A percentile compares a stretch with the other conserved stretches of the same genome.
Conservation (phyloP, 1,140 invertebrate species). For the Drepana arcuata region DNA sequence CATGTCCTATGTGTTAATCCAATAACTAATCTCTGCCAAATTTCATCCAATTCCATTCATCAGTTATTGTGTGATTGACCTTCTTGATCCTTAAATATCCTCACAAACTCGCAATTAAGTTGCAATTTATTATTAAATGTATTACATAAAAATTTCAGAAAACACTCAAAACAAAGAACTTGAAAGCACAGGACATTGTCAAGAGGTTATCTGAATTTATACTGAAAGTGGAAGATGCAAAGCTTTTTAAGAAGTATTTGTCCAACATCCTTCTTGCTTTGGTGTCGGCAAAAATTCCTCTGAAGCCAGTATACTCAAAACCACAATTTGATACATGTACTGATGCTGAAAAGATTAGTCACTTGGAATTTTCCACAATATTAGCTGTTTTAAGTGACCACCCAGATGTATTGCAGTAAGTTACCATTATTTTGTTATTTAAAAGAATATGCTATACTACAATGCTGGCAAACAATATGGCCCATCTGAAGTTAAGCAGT, state of each 20-base stretch:
- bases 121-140: too few relatives aligned
- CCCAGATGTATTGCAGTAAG: conserved; percentile 72
- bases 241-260: conserved; percentile 44
- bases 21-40: too few relatives aligned
- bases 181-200: conserved; percentile 28
- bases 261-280: conserved; percentile 47
- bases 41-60: too few relatives aligned
- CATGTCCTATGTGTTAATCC: too few relatives aligned
- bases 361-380: conserved; percentile 49
- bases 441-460: too few relatives aligned
- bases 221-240: conserved; percentile 43
- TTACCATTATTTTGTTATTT: too few relatives aligned
- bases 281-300: conserved; percentile 41
- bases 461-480: too few relatives aligned
- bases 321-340: conserved; percentile 33
- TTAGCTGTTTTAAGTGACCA: conserved; percentile 44
- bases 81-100: too few relatives aligned
- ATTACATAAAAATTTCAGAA: too few relatives aligned
- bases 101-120: too few relatives aligned
- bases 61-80: too few relatives aligned
- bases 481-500: too few relatives aligned
- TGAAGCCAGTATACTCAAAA: conserved; percentile 45
- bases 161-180: conserved; percentile 18
- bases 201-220: conserved; percentile 41
- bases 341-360: conserved; percentile 46